Evolutionary conservation across 1,140 invertebrate genomes (phyloP), one percentile per base, ranked within the genome.

Genomic region (Colletes latitarsis): DNA sequence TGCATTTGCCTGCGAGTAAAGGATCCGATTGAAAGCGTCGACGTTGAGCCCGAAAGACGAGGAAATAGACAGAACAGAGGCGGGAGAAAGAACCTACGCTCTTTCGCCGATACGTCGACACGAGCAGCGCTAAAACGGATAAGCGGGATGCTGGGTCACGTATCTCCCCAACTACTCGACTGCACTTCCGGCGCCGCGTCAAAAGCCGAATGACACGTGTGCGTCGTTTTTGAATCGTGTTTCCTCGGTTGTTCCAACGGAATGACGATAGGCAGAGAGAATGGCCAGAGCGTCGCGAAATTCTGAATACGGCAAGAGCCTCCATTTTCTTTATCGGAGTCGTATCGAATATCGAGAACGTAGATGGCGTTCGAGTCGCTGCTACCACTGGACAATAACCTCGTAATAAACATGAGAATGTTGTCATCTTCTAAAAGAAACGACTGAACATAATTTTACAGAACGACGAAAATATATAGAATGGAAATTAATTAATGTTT

Each of bases 11-110:
- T 82, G 52, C 64, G 60, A 72, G 64, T 63, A 81, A 72, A 55
- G 39, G 62, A 81, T 57, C 55, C 73, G 77, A 76, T 85, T 77
- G 77, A 85, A 84, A 63, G 73, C 72, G 49, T 78, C 72, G 82
- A 41, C 58, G 74, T 39, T 60, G 21, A 10, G 49, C 41, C 66
- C 63, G 77, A 57, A n/a, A 41, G 43, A 52, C 55, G 49, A 53
- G 21, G n/a, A 60, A 52, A 67, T 19, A 46, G 52, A 17, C 3
- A 30, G 41, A 17, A 3, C 5, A 12, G 8, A 9, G 4, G 41
- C 8, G 57, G 4, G 15, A 9, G 21, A 21, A 6, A 19, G n/a
- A 60, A 60, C 21, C 10, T 30, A 72, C 39, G n/a, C 6, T 17
- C 17, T 14, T 21, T 41, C 19, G 77, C n/a, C n/a, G 62, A 67